Evolutionary conservation across 2,113 vertebrate genomes (phyloP).

Genomic region (Anoplopoma fimbria): DNA sequence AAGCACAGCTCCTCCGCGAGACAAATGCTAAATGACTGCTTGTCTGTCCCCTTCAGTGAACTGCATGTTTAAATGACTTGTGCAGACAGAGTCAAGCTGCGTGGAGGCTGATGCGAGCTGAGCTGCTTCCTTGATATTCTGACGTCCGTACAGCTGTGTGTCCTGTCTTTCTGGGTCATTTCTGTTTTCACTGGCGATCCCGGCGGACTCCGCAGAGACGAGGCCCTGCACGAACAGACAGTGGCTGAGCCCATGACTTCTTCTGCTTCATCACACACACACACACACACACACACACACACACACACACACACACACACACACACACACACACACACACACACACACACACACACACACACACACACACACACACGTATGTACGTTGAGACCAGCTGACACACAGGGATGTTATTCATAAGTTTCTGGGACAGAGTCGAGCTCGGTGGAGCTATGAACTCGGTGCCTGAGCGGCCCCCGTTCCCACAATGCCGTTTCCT

Average conservation of each 20-base stretch:
- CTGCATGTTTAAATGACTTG: constrained; percentile 39
- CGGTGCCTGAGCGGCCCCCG: constrained; percentile 30
- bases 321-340: constrained; percentile 44
- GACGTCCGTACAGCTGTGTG: constrained; percentile 71
- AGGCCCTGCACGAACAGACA: constrained; percentile 63
- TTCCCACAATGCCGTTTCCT: constrained; percentile 34
- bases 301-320: too few species aligned
- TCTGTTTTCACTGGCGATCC: constrained; percentile 67
- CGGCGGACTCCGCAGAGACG: constrained; percentile 62
- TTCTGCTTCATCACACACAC: constrained; percentile 64
- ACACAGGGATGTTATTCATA: constrained; percentile 72
- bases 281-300: constrained; percentile 41
- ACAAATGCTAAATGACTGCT: constrained; percentile 27
- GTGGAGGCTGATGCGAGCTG: constrained; percentile 43
- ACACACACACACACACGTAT: constrained; percentile 31
- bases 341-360: constrained; percentile 19
- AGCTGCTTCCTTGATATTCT: constrained; percentile 64
- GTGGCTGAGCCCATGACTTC: constrained; percentile 65
- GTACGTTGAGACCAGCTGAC: constrained; percentile 68
- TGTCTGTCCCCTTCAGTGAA: constrained; percentile 14
- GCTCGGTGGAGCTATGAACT: constrained; percentile 57
- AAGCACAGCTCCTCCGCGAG: neutral
- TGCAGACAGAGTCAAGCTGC: constrained; percentile 54
- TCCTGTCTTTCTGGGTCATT: constrained; percentile 81
- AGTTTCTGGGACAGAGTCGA: constrained; percentile 76